Percentiles rank a stretch among this genome's conserved stretches.
phyloP scores from a whole-genome alignment of 2,888 invertebrate genomes.

The Parthenolecanium corni region DNA sequence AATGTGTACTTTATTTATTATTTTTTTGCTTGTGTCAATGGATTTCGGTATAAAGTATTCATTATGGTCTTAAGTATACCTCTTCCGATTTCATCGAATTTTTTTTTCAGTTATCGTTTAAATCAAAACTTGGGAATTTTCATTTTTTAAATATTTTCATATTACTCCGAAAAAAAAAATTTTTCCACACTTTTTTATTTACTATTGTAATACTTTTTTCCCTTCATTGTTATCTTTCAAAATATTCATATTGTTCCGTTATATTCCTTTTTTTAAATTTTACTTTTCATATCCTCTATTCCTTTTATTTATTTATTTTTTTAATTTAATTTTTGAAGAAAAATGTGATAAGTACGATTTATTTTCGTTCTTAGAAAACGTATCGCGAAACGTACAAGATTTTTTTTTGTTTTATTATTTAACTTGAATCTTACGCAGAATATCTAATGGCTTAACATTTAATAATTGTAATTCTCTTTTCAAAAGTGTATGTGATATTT shows the following conservation, averaged over 20 bases:
- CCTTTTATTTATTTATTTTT: slow-evolving; percentile 11
- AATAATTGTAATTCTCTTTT: slow-evolving; percentile 9
- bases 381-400: background rate
- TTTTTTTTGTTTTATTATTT: slow-evolving; percentile 10
- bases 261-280: slow-evolving; percentile 4
- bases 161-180: background rate
- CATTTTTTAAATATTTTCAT: background rate
- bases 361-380: slow-evolving; percentile 19
- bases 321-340: slow-evolving; percentile 3
- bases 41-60: too few species aligned
- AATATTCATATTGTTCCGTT: background rate
- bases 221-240: background rate
- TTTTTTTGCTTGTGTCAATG: background rate
- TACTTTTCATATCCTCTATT: background rate
- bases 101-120: too few species aligned
- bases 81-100: too few species aligned
- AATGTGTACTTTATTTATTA: background rate
- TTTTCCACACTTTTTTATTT: background rate
- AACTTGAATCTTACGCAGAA: background rate
- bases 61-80: too few species aligned
- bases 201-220: background rate
- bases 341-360: slow-evolving; percentile 19
- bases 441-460: slow-evolving; percentile 10
- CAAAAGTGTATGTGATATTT: slow-evolving; percentile 23
- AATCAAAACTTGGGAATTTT: too few species aligned